A percentile compares a stretch with the other conserved stretches of the same genome.
These are phyloP conservation scores for Helicolenus hilgendorfi DNA, from an alignment of 2,797 vertebrate species.

Conservation along the genomic window DNA sequence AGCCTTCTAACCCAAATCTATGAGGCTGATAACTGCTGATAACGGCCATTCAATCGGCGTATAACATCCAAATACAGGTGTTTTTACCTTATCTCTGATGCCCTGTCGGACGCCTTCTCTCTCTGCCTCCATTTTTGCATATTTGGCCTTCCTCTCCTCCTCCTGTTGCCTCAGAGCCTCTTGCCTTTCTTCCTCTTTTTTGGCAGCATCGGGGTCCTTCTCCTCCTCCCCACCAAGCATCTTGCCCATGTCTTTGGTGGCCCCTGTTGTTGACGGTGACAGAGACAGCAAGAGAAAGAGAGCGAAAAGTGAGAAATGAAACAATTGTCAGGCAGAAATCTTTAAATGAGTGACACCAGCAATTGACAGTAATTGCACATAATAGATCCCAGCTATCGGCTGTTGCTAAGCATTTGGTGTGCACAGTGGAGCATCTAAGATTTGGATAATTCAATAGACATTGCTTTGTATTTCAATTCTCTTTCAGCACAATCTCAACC, in stretches of 20 bases:
- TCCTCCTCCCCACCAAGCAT: slow-evolving; percentile 99
- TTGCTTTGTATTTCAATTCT: slow-evolving; percentile 35
- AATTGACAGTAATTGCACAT: slow-evolving; percentile 11
- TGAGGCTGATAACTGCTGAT: too few relatives aligned
- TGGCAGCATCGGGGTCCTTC: slow-evolving; percentile 97
- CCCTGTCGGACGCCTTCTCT: slow-evolving; percentile 97
- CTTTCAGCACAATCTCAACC: slow-evolving; percentile 22
- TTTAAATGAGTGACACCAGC: background rate
- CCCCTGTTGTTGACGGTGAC: slow-evolving; percentile 88
- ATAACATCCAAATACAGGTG: background rate
- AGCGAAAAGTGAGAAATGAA: background rate
- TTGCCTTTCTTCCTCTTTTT: slow-evolving; percentile 97
- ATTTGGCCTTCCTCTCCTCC: slow-evolving; percentile 98
- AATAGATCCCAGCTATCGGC: background rate
- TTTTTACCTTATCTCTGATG: slow-evolving; percentile 96
- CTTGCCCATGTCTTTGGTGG: slow-evolving; percentile 99
- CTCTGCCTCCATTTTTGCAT: slow-evolving; percentile 98
- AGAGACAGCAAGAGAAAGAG: background rate
- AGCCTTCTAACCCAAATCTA: too few relatives aligned
- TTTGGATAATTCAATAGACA: slow-evolving; percentile 22
- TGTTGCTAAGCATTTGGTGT: slow-evolving; percentile 8
- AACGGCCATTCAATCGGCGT: too few relatives aligned
- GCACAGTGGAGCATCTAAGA: background rate
- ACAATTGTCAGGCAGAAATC: slow-evolving; percentile 28
- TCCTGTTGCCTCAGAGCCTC: slow-evolving; percentile 97